Evolutionary conservation across 2,113 vertebrate genomes (phyloP), one percentile per base, ranked within the genome.

Genomic region (Malurus melanocephalus): DNA sequence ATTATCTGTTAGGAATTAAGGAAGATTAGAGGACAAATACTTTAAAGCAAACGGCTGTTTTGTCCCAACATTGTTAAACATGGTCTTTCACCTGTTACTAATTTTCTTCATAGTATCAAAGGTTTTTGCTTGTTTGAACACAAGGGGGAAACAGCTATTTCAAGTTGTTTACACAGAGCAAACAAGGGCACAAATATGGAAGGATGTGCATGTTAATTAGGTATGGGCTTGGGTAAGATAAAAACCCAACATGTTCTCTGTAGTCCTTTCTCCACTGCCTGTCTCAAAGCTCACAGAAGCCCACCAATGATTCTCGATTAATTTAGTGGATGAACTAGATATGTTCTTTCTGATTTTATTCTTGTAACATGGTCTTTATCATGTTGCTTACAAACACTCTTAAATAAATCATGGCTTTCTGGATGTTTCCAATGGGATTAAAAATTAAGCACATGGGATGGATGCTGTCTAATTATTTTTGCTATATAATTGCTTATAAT

Each of bases 31-130:
- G 32, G 30, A 89, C 17, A 90, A 85, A 86, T 72, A 80, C 71
- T 91, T 94, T 32, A 81, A 90, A 84, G 42, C 33, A 88, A 94
- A 75, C 2, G 18, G 7, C 14, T 52, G n/a, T n/a, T 79, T 72
- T 55, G 59, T 80, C 82, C 38, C 24, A 69, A 26, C 26, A 24
- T 66, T 38, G 28, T 82, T 73, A 73, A 92, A 86, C 74, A 53
- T 64, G 78, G 68, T 91, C 76, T 90, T 93, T 94, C 89, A 93
- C 94, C 88, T 95, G 86, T 88, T 94, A 85, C 74, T 88, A 67
- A 96, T 96, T 95, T 94, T 92, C 91, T 88, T 92, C 69, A 65
- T 32, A 53, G 35, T 64, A 74, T 80, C 81, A 85, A 90, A 96
- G 65, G 59, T 74, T 75, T 92, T 91, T 93, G 57, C 80, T 87